phyloP scores from a whole-genome alignment of 2,113 vertebrate genomes.

The rat (Rattus norvegicus) region DNA sequence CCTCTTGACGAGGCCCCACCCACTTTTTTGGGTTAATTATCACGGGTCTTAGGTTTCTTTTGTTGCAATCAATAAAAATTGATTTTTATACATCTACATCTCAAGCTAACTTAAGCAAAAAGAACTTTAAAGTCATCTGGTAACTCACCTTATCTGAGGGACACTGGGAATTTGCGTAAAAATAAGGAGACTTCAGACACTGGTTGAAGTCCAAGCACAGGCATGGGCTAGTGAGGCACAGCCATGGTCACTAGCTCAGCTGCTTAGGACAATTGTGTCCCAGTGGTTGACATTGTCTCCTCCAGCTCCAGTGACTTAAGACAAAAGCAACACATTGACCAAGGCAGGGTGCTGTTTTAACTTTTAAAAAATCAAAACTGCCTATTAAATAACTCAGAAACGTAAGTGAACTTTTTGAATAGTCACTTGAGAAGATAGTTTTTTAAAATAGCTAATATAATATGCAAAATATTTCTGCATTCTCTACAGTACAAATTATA shows the following conservation, averaged over 20 bases:
- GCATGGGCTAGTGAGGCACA: background rate
- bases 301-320: background rate
- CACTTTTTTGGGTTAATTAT: background rate
- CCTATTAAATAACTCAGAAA: constrained; percentile 31
- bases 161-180: background rate
- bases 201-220: background rate
- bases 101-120: background rate
- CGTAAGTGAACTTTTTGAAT: background rate
- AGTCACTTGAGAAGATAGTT: constrained; percentile 1
- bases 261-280: background rate
- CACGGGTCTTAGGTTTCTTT: background rate
- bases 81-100: background rate
- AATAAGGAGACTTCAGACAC: background rate
- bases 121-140: background rate
- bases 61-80: background rate
- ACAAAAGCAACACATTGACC: background rate
- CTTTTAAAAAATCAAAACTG: background rate
- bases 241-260: background rate
- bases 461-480: background rate
- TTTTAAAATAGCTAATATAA: constrained; percentile 10
- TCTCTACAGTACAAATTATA: constrained; percentile 27
- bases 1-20: background rate
- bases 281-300: background rate
- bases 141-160: background rate
- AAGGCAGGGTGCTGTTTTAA: background rate